Evolutionary conservation across 2,888 invertebrate species (phyloP).

Genomic region (Drosophila mettleri): DNA sequence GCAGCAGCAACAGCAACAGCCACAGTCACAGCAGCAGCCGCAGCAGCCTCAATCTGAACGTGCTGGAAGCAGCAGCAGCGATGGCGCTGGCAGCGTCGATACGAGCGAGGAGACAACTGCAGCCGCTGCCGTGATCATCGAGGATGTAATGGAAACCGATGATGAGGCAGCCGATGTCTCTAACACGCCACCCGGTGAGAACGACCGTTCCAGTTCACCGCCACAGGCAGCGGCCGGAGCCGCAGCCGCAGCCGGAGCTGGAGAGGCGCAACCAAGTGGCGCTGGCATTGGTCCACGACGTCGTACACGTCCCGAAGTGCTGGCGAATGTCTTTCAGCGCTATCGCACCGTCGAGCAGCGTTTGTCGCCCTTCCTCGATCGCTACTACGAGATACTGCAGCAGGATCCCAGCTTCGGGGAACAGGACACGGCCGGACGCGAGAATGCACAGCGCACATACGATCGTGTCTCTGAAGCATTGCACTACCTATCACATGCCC

Average conservation of each 20-base stretch:
- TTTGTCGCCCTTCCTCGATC: conserved; percentile 88
- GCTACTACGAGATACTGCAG: conserved; percentile 87
- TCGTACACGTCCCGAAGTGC: conserved; percentile 83
- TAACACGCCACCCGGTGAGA: conserved; percentile 15
- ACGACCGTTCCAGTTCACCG: conserved; percentile 39
- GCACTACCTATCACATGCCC: conserved; percentile 94
- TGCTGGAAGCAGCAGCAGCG: conserved; percentile 19
- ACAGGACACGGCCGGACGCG: conserved; percentile 85
- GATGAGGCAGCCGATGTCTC: conserved; percentile 61
- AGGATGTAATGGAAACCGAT: conserved; percentile 75
- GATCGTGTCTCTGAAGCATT: conserved; percentile 92
- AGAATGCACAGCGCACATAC: conserved; percentile 88
- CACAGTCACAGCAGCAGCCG: conserved; percentile 39
- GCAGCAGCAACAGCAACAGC: conserved; percentile 17
- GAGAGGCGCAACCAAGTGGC: conserved; percentile 17
- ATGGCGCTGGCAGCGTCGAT: conserved; percentile 32
- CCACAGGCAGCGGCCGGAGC: conserved; percentile 24
- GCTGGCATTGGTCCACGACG: conserved; percentile 65
- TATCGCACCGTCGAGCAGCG: conserved; percentile 85
- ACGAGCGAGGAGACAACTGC: conserved; percentile 57
- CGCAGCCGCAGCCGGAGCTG: conserved; percentile 8
- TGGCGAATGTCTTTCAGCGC: conserved; percentile 83
- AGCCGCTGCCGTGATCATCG: conserved; percentile 71
- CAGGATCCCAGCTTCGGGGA: conserved; percentile 87
- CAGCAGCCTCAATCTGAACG: conserved; percentile 20